Evolutionary conservation across 2,113 vertebrate genomes (phyloP).

Genomic region (Mola mola): DNA sequence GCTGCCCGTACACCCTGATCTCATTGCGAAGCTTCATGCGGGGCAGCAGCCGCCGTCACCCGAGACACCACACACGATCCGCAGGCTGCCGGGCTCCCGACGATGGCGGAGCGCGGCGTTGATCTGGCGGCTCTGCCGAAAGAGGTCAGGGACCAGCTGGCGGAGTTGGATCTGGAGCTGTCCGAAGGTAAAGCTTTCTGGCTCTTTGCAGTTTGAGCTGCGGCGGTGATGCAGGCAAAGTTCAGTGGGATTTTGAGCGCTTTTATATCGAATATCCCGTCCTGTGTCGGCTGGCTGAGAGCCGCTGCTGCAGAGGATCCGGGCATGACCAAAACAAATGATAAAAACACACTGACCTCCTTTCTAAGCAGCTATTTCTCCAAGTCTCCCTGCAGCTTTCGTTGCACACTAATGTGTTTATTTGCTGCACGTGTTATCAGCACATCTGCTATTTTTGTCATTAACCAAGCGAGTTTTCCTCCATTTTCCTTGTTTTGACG

Average conservation of each 20-base stretch:
- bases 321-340: constrained; percentile 40
- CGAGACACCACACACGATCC: constrained; percentile 26
- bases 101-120: constrained; percentile 87
- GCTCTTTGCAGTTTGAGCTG: neutral
- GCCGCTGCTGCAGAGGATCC: constrained; percentile 53
- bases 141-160: constrained; percentile 93
- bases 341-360: constrained; percentile 67
- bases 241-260: neutral
- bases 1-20: constrained; percentile 35
- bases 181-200: constrained; percentile 86
- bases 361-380: constrained; percentile 36
- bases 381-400: neutral
- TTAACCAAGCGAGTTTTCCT: neutral
- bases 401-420: neutral
- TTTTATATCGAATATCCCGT: constrained; percentile 6
- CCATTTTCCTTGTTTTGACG: constrained; percentile 3
- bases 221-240: neutral
- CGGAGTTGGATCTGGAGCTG: constrained; percentile 96
- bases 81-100: constrained; percentile 50
- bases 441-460: neutral
- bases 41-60: constrained; percentile 40
- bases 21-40: constrained; percentile 19
- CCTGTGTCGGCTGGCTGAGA: constrained; percentile 33
- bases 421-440: neutral
- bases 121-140: constrained; percentile 86